These are phyloP conservation scores for Sipha flava DNA, from an alignment of 1,140 invertebrate species.

Conservation along the genomic window DNA sequence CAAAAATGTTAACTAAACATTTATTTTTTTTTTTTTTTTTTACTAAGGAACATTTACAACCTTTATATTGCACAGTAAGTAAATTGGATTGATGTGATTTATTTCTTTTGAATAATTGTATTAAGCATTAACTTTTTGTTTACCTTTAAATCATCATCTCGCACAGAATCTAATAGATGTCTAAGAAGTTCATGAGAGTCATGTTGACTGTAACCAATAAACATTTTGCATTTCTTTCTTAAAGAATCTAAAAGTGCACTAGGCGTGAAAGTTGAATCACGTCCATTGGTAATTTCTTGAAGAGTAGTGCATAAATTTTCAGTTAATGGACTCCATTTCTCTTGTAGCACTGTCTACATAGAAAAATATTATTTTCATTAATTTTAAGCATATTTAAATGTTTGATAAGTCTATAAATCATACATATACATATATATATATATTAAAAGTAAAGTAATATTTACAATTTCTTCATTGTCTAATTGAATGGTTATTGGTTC, in stretches of 20 bases:
- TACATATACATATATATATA: background rate
- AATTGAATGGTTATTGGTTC: constrained; percentile 61
- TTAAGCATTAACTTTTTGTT: background rate
- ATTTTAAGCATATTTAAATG: too few relatives aligned
- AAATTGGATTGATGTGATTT: too few relatives aligned
- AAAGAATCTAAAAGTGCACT: constrained; percentile 63
- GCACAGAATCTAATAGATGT: constrained; percentile 76
- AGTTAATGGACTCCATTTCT: constrained; percentile 63
- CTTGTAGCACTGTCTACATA: constrained; percentile 51
- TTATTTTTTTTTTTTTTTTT: too few relatives aligned
- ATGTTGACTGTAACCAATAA: constrained; percentile 89
- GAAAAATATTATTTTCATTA: background rate
- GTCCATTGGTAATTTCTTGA: constrained; percentile 40
- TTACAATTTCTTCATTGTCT: constrained; percentile 46
- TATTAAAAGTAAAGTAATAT: background rate
- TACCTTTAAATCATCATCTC: constrained; percentile 52
- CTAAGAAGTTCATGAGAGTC: constrained; percentile 91
- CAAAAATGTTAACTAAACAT: too few relatives aligned
- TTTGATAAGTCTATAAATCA: too few relatives aligned
- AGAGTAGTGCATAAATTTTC: constrained; percentile 56
- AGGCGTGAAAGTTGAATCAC: constrained; percentile 52
- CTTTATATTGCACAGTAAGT: too few relatives aligned
- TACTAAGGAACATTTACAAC: too few relatives aligned
- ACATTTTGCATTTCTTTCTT: constrained; percentile 69
- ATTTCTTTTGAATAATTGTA: too few relatives aligned